These are phyloP conservation scores for Pseudobourletiella spinata DNA, from an alignment of 1,140 invertebrate species.

Conservation along the genomic window DNA sequence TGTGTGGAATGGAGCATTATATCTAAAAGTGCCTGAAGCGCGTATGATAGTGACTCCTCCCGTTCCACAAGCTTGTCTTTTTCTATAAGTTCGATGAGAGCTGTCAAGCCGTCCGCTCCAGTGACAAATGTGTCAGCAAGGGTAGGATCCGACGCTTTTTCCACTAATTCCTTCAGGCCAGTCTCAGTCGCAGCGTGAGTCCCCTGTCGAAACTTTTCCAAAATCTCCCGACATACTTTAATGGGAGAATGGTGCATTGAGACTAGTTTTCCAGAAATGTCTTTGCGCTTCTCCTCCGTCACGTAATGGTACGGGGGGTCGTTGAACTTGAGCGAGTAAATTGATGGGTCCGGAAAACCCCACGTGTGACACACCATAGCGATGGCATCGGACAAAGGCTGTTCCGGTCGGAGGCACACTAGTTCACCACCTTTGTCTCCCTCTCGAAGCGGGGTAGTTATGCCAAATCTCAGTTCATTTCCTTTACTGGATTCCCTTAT, in stretches of 20 bases:
- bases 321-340: constrained; percentile 26
- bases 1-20: constrained; percentile 20
- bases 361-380: constrained; percentile 20
- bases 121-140: constrained; percentile 28
- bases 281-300: constrained; percentile 28
- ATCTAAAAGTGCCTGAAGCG: constrained; percentile 26
- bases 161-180: constrained; percentile 19
- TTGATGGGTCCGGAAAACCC: constrained; percentile 27
- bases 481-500: not conserved
- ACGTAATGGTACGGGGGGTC: constrained; percentile 29
- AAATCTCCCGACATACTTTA: constrained; percentile 29
- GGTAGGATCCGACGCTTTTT: constrained; percentile 25
- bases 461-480: constrained; percentile 24
- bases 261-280: constrained; percentile 30
- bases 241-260: constrained; percentile 20
- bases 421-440: constrained; percentile 28
- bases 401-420: constrained; percentile 9
- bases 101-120: constrained; percentile 13
- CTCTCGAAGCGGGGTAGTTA: constrained; percentile 16
- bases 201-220: constrained; percentile 17
- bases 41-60: constrained; percentile 15
- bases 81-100: constrained; percentile 29
- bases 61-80: constrained; percentile 24
- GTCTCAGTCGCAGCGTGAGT: constrained; percentile 2
- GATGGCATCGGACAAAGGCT: constrained; percentile 21